A percentile compares a stretch with the other conserved stretches of the same genome.
Conservation (phyloP, 2,888 invertebrate species). For the Epistrophella euchroma region DNA sequence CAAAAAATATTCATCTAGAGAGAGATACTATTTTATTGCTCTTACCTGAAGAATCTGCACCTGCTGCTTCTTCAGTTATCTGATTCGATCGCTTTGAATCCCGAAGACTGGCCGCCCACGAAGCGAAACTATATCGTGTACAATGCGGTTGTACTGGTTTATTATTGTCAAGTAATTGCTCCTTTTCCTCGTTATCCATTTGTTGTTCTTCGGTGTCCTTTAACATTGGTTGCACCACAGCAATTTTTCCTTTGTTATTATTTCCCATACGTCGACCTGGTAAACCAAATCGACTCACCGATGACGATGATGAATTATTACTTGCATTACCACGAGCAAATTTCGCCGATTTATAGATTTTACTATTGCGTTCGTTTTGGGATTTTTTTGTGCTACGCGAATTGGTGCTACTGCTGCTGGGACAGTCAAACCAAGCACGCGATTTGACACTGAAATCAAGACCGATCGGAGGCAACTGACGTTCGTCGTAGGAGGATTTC, state of each 20-base stretch:
- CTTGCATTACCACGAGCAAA: conserved; percentile 41
- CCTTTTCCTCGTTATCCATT: conserved; percentile 28
- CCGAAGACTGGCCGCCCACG: conserved; percentile 66
- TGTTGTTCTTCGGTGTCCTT: conserved; percentile 55
- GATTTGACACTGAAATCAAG: conserved; percentile 77
- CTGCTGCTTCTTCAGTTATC: conserved; percentile 38
- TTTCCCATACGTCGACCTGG: conserved; percentile 39
- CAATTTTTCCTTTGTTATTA: conserved; percentile 56
- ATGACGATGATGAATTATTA: conserved; percentile 33
- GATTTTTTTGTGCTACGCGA: conserved; percentile 56
- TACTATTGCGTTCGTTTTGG: conserved; percentile 69
- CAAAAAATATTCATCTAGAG: conserved; percentile 32
- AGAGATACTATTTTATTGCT: conserved; percentile 35
- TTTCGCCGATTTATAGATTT: conserved; percentile 66
- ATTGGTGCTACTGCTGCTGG: conserved; percentile 45
- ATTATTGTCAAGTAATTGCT: conserved; percentile 53
- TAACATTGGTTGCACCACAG: conserved; percentile 69
- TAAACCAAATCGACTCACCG: conserved; percentile 56
- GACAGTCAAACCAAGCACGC: conserved; percentile 72
- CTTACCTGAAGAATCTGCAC: conserved; percentile 63
- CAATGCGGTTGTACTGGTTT: conserved; percentile 62
- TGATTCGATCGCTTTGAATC: conserved; percentile 60
- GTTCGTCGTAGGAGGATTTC: conserved; percentile 81
- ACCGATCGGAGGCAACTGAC: conserved; percentile 81
- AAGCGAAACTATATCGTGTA: conserved; percentile 66